Conservation (phyloP, 2,888 invertebrate genomes). For the Noctua janthina region DNA sequence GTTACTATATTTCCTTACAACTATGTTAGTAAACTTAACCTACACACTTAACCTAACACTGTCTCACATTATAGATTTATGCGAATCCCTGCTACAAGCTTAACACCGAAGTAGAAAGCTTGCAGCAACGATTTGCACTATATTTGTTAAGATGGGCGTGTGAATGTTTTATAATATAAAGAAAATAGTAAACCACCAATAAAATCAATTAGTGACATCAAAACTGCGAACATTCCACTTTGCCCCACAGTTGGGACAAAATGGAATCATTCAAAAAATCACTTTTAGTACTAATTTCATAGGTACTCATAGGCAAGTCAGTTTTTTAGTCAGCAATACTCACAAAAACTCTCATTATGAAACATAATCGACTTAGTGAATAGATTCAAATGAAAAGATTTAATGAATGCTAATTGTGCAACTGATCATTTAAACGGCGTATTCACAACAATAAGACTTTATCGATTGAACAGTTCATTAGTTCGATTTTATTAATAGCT, state of each 20-base stretch:
- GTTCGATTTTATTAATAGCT: constrained; percentile 19
- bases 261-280: background rate
- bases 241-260: background rate
- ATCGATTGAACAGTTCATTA: constrained; percentile 33
- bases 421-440: constrained; percentile 1
- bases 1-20: too few species aligned
- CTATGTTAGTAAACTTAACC: too few species aligned
- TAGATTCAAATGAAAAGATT: constrained; percentile 40
- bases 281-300: background rate
- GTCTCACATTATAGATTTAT: too few species aligned
- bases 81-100: too few species aligned
- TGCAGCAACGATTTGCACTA: too few species aligned
- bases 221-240: background rate
- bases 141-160: background rate
- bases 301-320: background rate
- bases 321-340: too few species aligned
- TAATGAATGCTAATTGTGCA: constrained; percentile 44
- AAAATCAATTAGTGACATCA: background rate
- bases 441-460: constrained; percentile 34
- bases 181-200: background rate
- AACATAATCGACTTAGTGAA: constrained; percentile 27
- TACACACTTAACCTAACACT: too few species aligned
- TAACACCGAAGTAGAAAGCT: too few species aligned
- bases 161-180: background rate
- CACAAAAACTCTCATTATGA: constrained; percentile 15